A percentile compares a stretch with the other conserved stretches of the same genome.
Evolutionary conservation across 2,797 vertebrate genomes (phyloP).

Genomic region (Parambassis ranga): DNA sequence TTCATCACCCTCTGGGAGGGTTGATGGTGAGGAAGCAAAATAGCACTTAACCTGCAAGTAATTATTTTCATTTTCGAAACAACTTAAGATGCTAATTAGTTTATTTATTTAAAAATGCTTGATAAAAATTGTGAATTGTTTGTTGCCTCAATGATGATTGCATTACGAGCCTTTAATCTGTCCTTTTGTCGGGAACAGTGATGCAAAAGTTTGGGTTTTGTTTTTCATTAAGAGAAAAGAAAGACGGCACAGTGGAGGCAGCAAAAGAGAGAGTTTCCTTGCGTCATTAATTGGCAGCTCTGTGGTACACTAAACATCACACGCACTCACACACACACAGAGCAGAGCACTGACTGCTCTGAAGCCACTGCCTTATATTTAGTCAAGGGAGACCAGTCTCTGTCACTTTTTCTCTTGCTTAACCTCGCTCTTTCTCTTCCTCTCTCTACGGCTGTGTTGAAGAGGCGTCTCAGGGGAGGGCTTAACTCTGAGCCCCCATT

Average conservation of each 20-base stretch:
- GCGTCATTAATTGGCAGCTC: conserved; percentile 63
- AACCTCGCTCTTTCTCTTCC: conserved; percentile 55
- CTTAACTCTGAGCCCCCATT: conserved; percentile 67
- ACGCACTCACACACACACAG: background rate
- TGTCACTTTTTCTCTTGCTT: conserved; percentile 70
- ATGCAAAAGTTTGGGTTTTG: background rate
- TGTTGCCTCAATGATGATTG: background rate
- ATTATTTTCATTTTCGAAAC: too few relatives aligned
- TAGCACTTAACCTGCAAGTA: background rate
- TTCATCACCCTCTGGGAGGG: background rate
- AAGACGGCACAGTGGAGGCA: conserved; percentile 14
- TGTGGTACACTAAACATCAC: conserved; percentile 43
- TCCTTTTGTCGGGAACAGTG: background rate
- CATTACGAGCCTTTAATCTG: background rate
- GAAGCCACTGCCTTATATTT: conserved; percentile 59
- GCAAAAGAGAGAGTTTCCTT: conserved; percentile 28
- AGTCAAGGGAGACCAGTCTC: conserved; percentile 61
- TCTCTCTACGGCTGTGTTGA: conserved; percentile 51
- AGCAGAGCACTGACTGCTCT: conserved; percentile 30
- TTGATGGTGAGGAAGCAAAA: background rate
- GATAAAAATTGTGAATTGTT: background rate
- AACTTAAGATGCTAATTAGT: too few relatives aligned
- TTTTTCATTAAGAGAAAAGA: conserved; percentile 32
- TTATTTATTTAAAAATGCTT: too few relatives aligned
- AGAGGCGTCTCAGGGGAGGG: conserved; percentile 69